Conservation (phyloP, 2,797 vertebrate species). For the Picus viridis region DNA sequence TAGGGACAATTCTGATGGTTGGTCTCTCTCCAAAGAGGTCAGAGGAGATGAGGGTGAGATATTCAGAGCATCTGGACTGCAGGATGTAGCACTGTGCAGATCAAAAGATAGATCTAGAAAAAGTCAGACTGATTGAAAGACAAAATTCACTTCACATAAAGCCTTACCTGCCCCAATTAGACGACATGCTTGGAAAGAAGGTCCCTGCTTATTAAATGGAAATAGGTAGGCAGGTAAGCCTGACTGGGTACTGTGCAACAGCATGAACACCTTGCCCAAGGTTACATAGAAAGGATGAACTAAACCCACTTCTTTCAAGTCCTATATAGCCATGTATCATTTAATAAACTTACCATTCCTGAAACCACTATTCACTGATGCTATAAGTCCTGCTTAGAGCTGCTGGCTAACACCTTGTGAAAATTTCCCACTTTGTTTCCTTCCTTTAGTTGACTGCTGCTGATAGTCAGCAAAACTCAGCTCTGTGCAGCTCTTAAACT, state of each 20-base stretch:
- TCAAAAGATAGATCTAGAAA: neutral
- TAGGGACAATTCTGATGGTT: neutral
- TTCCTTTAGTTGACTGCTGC: neutral
- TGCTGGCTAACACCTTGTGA: neutral
- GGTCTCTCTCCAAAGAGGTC: neutral
- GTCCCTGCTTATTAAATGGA: neutral
- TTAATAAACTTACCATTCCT: neutral
- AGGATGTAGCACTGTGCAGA: neutral
- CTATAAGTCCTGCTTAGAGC: neutral
- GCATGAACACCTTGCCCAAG: neutral
- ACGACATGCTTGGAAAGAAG: neutral
- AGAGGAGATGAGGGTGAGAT: neutral
- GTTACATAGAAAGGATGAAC: neutral
- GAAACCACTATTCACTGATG: neutral
- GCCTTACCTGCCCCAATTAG: neutral
- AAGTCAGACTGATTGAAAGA: neutral
- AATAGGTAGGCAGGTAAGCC: neutral
- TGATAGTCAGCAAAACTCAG: neutral
- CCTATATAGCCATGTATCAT: neutral
- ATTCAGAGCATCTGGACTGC: neutral
- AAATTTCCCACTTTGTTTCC: neutral
- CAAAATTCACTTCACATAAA: neutral
- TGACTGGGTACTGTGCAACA: neutral
- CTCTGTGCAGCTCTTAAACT: neutral
- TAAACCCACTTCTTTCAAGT: neutral